Percentiles rank a stretch among this genome's conserved stretches.
Evolutionary conservation across 1,140 invertebrate genomes (phyloP).

Genomic region (Drosophila parabipectinata): DNA sequence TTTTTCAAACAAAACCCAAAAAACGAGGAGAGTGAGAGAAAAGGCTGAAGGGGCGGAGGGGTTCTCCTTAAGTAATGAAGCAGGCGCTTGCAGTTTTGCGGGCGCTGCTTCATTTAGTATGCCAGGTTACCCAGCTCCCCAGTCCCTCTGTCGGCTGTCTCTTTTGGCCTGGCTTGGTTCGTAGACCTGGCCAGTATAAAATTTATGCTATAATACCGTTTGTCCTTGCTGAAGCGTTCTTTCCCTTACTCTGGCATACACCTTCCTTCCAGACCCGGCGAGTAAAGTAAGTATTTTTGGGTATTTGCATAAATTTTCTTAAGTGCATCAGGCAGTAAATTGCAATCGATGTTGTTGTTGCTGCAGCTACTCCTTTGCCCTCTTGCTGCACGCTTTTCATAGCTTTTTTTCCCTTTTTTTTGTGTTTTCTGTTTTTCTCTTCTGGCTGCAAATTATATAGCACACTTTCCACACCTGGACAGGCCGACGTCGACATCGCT

Average conservation of each 20-base stretch:
- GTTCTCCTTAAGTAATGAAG: conserved; percentile 69
- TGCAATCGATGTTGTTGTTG: conserved; percentile 79
- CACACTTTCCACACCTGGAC: conserved; percentile 81
- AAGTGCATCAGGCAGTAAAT: conserved; percentile 83
- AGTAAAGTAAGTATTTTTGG: conserved; percentile 82
- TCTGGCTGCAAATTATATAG: conserved; percentile 74
- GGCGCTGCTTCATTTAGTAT: conserved; percentile 79
- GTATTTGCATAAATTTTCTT: conserved; percentile 84
- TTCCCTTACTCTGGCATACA: neutral
- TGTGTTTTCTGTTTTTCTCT: conserved; percentile 16
- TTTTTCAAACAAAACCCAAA: conserved; percentile 61
- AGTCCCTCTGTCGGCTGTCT: conserved; percentile 3
- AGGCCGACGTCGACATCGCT: conserved; percentile 61
- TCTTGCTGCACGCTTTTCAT: conserved; percentile 58
- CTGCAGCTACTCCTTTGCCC: conserved; percentile 50
- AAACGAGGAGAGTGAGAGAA: conserved; percentile 6
- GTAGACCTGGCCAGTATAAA: conserved; percentile 81
- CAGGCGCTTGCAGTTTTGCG: conserved; percentile 73
- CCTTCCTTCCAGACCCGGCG: conserved; percentile 12
- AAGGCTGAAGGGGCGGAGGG: conserved; percentile 1
- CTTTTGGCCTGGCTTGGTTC: conserved; percentile 33
- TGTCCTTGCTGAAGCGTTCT: conserved; percentile 72
- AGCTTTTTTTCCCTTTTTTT: conserved; percentile 3
- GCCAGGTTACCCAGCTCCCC: conserved; percentile 41
- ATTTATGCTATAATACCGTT: conserved; percentile 78